phyloP scores from a whole-genome alignment of 2,888 invertebrate genomes.

The Monochamus alternatus region DNA sequence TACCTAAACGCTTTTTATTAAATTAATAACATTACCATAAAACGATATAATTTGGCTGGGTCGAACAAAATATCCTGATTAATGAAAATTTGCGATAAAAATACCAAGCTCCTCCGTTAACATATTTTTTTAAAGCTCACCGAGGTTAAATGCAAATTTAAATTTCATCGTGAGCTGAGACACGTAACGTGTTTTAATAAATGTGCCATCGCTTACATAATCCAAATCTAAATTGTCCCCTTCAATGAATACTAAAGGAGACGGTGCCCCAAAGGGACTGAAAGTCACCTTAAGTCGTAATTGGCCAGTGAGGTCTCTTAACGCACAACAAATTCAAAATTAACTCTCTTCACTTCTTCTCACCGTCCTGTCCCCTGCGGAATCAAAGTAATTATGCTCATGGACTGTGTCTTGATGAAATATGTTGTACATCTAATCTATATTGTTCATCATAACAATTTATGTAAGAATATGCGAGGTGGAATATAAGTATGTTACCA shows the following conservation, averaged over 20 bases:
- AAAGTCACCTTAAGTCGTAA: not conserved
- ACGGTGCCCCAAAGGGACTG: not conserved
- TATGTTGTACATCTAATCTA: not conserved
- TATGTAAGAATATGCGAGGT: too few species aligned
- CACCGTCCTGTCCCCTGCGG: not conserved
- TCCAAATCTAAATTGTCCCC: conserved; percentile 8
- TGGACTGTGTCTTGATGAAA: not conserved
- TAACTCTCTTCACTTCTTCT: not conserved
- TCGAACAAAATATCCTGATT: too few species aligned
- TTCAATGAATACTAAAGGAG: conserved; percentile 13
- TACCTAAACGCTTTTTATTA: too few species aligned
- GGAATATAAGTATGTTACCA: too few species aligned
- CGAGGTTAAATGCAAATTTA: not conserved
- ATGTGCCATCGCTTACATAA: conserved; percentile 5
- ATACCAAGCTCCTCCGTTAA: too few species aligned
- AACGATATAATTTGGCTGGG: too few species aligned
- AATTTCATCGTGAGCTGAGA: not conserved
- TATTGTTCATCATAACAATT: too few species aligned
- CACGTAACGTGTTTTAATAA: not conserved
- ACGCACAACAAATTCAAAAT: conserved; percentile 9
- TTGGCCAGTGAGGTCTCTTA: not conserved
- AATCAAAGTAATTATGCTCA: not conserved
- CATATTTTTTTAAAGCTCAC: not conserved
- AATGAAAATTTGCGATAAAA: too few species aligned
- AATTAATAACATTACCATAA: too few species aligned